phyloP scores from a whole-genome alignment of 1,140 invertebrate species.

The Drosophila orosa region DNA sequence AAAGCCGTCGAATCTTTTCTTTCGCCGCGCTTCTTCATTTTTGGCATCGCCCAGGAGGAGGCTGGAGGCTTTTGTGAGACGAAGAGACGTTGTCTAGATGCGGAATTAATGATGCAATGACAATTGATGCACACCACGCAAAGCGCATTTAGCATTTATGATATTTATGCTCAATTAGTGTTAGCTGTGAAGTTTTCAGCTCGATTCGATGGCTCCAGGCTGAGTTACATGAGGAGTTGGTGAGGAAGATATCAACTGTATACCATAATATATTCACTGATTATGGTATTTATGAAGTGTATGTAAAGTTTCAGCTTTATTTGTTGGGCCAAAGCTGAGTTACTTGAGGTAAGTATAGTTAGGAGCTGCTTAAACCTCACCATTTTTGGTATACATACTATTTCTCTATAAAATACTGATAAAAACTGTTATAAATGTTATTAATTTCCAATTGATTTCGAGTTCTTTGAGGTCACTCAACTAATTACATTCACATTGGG shows the following conservation, averaged over 20 bases:
- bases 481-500: conserved; percentile 24
- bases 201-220: conserved; percentile 6
- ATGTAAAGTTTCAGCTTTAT: neutral
- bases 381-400: neutral
- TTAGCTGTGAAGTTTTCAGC: conserved; percentile 29
- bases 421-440: neutral
- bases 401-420: neutral
- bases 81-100: conserved; percentile 41
- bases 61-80: conserved; percentile 30
- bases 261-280: neutral
- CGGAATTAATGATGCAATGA: conserved; percentile 69
- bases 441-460: neutral
- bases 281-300: neutral
- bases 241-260: neutral
- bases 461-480: conserved; percentile 14
- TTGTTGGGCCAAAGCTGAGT: neutral
- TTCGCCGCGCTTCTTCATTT: conserved; percentile 36
- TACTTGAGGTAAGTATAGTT: neutral
- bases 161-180: conserved; percentile 52
- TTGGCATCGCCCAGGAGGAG: conserved; percentile 36
- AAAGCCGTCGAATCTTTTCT: conserved; percentile 67
- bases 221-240: conserved; percentile 26
- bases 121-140: conserved; percentile 53
- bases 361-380: too few species aligned
- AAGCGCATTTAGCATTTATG: conserved; percentile 48